Evolutionary conservation across 2,888 invertebrate genomes (phyloP).

Genomic region (Athrips mouffetella): DNA sequence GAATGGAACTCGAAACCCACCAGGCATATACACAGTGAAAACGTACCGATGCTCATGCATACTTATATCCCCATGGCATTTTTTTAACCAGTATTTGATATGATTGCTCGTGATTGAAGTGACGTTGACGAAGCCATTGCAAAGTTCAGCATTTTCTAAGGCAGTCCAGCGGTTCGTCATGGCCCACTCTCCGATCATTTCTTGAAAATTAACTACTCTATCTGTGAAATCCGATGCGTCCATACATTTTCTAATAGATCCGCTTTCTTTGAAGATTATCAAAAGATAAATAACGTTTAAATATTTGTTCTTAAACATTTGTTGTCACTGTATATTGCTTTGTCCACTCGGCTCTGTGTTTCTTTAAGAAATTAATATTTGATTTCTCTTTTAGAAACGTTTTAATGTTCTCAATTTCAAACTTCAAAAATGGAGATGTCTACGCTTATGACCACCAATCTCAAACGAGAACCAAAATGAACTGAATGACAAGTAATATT

Average conservation of each 20-base stretch:
- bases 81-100: neutral
- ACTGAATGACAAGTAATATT: too few relatives aligned
- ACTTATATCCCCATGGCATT: neutral
- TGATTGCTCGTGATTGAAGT: neutral
- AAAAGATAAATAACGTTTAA: neutral
- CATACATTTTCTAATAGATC: neutral
- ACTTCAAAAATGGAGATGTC: too few relatives aligned
- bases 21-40: neutral
- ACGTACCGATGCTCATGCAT: neutral
- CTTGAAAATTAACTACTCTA: slow-evolving; percentile 26
- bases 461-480: too few relatives aligned
- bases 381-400: too few relatives aligned
- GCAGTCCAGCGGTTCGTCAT: slow-evolving; percentile 17
- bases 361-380: too few relatives aligned
- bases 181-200: slow-evolving; percentile 27
- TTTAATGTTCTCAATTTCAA: too few relatives aligned
- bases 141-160: neutral
- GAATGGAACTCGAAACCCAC: neutral
- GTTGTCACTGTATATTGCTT: too few relatives aligned
- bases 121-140: neutral
- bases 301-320: neutral
- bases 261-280: neutral
- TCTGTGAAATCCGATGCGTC: slow-evolving; percentile 7
- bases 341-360: too few relatives aligned
- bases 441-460: too few relatives aligned